phyloP scores from a whole-genome alignment of 2,113 vertebrate species.

The Oreochromis niloticus region DNA sequence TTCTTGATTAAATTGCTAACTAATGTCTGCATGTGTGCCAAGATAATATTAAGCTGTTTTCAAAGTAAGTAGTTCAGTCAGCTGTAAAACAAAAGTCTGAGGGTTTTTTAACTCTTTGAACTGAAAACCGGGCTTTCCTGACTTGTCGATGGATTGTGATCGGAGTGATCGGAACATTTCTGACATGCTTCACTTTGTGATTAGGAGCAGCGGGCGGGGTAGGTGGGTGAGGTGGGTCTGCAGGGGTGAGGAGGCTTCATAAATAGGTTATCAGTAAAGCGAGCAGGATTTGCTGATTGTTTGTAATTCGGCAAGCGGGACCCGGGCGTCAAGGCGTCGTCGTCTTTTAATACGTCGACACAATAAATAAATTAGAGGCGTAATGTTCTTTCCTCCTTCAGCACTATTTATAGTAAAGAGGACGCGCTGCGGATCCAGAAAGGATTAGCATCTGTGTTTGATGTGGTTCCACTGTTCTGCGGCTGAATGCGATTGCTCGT shows the following conservation, averaged over 20 bases:
- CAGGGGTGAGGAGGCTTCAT: constrained; percentile 17
- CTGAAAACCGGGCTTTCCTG: background rate
- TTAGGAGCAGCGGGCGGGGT: background rate
- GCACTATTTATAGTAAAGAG: constrained; percentile 74
- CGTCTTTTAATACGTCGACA: constrained; percentile 47
- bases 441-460: constrained; percentile 74
- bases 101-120: background rate
- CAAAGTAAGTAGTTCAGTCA: background rate
- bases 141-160: background rate
- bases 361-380: constrained; percentile 65
- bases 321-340: background rate
- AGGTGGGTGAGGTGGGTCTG: background rate
- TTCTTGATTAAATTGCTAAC: background rate
- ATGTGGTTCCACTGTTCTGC: constrained; percentile 70
- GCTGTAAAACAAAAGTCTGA: background rate
- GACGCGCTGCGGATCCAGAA: constrained; percentile 64
- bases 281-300: constrained; percentile 34
- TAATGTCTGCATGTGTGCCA: background rate
- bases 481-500: constrained; percentile 59
- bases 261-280: constrained; percentile 60
- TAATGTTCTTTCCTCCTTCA: constrained; percentile 64
- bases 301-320: constrained; percentile 40
- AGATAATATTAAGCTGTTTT: background rate
- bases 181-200: background rate
- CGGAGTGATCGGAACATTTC: background rate